Percentiles rank a stretch among this genome's conserved stretches.
Evolutionary conservation across 2,888 invertebrate genomes (phyloP).

Genomic region (Lithosia quadra): DNA sequence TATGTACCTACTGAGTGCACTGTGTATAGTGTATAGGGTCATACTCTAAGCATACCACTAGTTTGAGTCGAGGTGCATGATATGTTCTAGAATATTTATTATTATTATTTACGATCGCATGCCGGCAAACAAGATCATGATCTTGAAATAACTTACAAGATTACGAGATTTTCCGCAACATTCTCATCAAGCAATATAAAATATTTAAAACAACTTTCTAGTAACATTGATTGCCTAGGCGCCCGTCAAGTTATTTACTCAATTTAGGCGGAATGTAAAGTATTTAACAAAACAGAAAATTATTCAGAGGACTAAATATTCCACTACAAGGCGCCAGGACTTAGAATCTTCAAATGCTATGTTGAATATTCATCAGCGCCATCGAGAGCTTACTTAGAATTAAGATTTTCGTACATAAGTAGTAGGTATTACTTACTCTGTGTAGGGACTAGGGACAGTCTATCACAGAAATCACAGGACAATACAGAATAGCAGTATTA

Average conservation of each 20-base stretch:
- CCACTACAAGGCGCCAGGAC: conserved; percentile 9
- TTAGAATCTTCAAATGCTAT: conserved; percentile 18
- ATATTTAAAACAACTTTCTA: background rate
- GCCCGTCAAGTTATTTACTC: background rate
- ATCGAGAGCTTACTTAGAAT: conserved; percentile 1
- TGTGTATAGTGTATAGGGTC: too few species aligned
- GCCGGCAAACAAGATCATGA: background rate
- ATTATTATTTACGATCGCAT: background rate
- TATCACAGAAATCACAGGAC: background rate
- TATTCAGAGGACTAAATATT: conserved; percentile 13
- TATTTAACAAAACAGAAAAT: conserved; percentile 12
- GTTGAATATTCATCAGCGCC: conserved; percentile 16
- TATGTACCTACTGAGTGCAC: too few species aligned
- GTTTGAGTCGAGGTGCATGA: background rate
- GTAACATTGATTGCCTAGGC: background rate
- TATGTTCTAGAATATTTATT: background rate
- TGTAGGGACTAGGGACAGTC: background rate
- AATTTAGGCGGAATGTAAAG: conserved; percentile 9
- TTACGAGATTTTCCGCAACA: background rate
- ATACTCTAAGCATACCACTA: too few species aligned
- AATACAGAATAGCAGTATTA: background rate
- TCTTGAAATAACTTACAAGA: background rate
- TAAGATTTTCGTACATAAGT: conserved; percentile 14
- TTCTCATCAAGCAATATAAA: background rate
- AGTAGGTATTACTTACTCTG: conserved; percentile 1